Conservation (phyloP, 2,888 invertebrate species). For the Agrotis segetum region DNA sequence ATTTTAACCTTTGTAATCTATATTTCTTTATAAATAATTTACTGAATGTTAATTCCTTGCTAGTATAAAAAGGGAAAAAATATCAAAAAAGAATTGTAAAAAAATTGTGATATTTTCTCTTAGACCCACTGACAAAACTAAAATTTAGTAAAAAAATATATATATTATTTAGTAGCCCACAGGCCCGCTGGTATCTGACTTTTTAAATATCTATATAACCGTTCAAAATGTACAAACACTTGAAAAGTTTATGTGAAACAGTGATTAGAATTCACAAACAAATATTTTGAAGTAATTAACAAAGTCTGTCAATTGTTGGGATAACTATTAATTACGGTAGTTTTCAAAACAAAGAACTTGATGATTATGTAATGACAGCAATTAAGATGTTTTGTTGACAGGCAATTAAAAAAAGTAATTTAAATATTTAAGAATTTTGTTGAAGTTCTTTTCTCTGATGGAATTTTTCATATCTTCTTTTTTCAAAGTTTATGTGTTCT, state of each 20-base stretch:
- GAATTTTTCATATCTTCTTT: no score
- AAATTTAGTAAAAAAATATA: no score
- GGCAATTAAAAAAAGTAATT: not conserved
- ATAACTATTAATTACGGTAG: not conserved
- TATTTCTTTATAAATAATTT: not conserved
- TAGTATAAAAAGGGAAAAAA: no score
- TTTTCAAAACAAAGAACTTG: not conserved
- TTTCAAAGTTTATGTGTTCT: no score
- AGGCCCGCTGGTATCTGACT: no score
- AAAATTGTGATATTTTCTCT: no score
- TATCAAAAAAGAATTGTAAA: no score
- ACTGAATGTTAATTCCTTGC: no score
- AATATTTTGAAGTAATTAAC: not conserved
- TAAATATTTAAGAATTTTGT: not conserved
- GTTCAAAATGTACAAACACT: not conserved
- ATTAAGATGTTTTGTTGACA: not conserved
- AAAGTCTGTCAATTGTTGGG: not conserved
- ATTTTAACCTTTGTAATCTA: not conserved
- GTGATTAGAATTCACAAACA: not conserved
- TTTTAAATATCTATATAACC: no score
- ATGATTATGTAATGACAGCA: not conserved
- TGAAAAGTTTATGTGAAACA: not conserved
- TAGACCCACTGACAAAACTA: no score
- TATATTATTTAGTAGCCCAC: no score
- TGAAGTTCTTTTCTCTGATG: not conserved